A percentile compares a stretch with the other conserved stretches of the same genome.
Conservation (phyloP, 2,113 vertebrate species). For the Odontophorus gujanensis region DNA sequence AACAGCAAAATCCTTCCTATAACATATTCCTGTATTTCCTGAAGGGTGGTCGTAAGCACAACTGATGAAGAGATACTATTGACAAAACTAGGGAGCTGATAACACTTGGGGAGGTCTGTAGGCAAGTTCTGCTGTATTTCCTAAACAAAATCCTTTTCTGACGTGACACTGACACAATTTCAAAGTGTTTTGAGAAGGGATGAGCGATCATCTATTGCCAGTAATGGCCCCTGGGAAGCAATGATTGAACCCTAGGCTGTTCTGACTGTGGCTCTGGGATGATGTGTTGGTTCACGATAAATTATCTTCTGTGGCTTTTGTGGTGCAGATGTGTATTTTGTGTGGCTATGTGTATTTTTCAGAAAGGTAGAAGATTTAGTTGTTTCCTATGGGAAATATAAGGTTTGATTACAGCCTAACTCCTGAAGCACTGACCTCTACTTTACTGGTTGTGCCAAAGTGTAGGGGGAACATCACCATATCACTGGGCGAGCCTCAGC, state of each 20-base stretch:
- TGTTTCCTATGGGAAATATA: background rate
- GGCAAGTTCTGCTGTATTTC: background rate
- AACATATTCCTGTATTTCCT: background rate
- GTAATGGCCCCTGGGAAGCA: background rate
- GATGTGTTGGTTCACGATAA: background rate
- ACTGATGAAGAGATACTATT: background rate
- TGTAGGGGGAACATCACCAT: background rate
- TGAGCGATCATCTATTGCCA: background rate
- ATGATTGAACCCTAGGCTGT: background rate
- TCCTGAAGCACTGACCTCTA: background rate
- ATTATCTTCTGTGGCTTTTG: background rate
- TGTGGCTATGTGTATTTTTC: background rate
- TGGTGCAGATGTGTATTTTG: background rate
- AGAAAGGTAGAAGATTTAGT: background rate
- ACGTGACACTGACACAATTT: background rate
- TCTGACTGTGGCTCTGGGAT: background rate
- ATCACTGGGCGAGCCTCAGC: background rate
- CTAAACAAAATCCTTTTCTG: background rate
- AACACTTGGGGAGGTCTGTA: background rate
- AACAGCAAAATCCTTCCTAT: background rate
- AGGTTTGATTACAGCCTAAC: background rate
- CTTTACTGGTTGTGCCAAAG: background rate
- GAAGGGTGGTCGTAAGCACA: background rate
- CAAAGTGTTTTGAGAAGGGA: background rate
- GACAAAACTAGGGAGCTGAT: background rate